phyloP scores from a whole-genome alignment of 2,888 invertebrate genomes.

The Pseudoips prasinana region DNA sequence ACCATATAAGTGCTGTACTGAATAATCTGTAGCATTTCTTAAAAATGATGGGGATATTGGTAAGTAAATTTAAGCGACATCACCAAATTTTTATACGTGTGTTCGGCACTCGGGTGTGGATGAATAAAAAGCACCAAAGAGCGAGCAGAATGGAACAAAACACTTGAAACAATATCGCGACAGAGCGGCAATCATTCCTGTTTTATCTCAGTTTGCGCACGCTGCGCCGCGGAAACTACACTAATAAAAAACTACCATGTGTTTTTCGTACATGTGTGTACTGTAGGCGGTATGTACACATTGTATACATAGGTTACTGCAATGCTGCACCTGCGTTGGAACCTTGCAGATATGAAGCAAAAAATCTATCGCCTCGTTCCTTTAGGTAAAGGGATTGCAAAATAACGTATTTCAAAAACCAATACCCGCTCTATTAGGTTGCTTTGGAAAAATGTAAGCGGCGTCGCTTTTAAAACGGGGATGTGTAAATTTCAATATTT shows the following conservation, averaged over 20 bases:
- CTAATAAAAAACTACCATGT: conserved; percentile 75
- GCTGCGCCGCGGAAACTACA: conserved; percentile 68
- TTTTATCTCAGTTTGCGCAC: conserved; percentile 79
- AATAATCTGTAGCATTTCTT: too few relatives aligned
- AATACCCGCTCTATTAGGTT: conserved; percentile 1
- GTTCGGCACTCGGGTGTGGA: conserved; percentile 55
- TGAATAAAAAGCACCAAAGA: conserved; percentile 61
- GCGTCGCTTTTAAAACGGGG: not conserved
- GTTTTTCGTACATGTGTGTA: conserved; percentile 34
- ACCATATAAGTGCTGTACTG: too few relatives aligned
- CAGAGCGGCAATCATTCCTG: conserved; percentile 77
- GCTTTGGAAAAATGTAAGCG: not conserved
- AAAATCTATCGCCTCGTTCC: conserved; percentile 24
- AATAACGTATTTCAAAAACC: conserved; percentile 3
- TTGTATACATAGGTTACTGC: conserved; percentile 26
- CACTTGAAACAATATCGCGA: conserved; percentile 76
- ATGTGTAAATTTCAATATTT: conserved; percentile 3
- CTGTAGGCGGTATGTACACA: conserved; percentile 16
- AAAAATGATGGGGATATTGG: too few relatives aligned
- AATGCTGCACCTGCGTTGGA: conserved; percentile 34
- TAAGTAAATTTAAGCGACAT: too few relatives aligned
- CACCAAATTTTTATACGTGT: conserved; percentile 51
- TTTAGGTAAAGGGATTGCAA: conserved; percentile 7
- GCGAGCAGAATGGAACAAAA: conserved; percentile 67
- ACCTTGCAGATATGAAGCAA: conserved; percentile 31